Base-by-base conservation (phyloP, 2,888 invertebrate genomes). In the Spialia ferax region DNA sequence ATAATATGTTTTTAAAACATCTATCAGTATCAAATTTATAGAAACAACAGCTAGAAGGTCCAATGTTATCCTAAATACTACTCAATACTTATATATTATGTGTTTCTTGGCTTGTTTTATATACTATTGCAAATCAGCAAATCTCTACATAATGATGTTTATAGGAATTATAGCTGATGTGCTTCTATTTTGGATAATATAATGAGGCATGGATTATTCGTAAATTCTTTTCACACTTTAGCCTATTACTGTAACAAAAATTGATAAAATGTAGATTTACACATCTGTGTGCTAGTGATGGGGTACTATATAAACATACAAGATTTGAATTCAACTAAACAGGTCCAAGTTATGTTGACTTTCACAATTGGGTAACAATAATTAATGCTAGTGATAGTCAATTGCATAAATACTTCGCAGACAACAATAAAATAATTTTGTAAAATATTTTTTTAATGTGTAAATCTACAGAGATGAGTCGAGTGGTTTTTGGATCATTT, bases 401-500 rank as follows among this genome's bases (percentile, higher is more conserved):
- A 55, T 60, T 63, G 42, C 63, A n/a, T 50, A n/a, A 8, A 11
- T n/a, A 5, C 1, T 52, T n/a, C 11, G 6, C 48, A 48, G 48
- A n/a, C 1, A 23, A n/a, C 13, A n/a, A 7, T 6, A 13, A n/a
- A 23, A n/a, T 23, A 13, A 23, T 52, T 23, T 23, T 7, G 52
- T 22, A 52, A 18, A 20, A 52, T 52, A n/a, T n/a, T 15, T 22
- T 56, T 35, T 29, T 75, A 86, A 90, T 91, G 91, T 92, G 93
- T 92, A 90, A 91, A 92, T 89, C 90, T 91, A 91, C 89, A 83
- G 71, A 73, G 80, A 88, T 91, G 91, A 91, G 82, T 81, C 76
- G 83, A 85, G 81, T 83, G 75, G 75, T 81, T 82, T 74, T 77
- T 85, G 86, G 86, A 89, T 86, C 86, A 73, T 84, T 77, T 78